Base-by-base conservation (phyloP, 2,113 vertebrate genomes). In the Nestor notabilis region DNA sequence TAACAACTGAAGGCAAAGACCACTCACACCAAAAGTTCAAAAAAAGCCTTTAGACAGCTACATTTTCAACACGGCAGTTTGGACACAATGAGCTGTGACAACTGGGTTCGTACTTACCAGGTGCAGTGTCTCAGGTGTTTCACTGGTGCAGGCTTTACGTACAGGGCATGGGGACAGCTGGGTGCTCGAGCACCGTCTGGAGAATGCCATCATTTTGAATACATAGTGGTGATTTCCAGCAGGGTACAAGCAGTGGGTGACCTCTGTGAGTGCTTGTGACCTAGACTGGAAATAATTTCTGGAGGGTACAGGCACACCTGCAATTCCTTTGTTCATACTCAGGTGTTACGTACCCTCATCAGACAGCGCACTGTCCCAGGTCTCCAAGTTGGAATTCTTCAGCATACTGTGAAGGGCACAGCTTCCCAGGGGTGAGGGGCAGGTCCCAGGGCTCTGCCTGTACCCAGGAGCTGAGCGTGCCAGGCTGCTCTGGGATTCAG, bases 81-180 rank as follows among this genome's bases (percentile, higher is more conserved):
- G 23, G 47, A 39, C 19, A 44, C 63, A 18, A 12, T 70, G 50
- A 70, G 10, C 9, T 9, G 5, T 1, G 13, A 17, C 6, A 44
- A 5, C 2, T n/a, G 41, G 4, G 15, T 60, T 15, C 43, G 35
- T 0, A 2, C 7, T 35, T 25, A 37, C 5, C 0, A 0, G 14
- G 11, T 37, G 43, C 60, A 11, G 44, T 1, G 8, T 15, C 41
- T 39, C 24, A 6, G 4, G 17, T 3, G 17, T n/a, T 35, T 7
- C 43, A 7, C 7, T 37, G 70, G 25, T 2, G 7, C n/a, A 19
- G 52, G 25, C 37, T 66, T 5, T 50, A 0, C 3, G 0, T 13
- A 21, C 8, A 9, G 37, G 23, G 17, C 0, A 0, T 13, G 41
- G 44, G 50, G n/a, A 65, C 31, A 65, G 11, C 15, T 0, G 0